Conservation (phyloP, 1,140 invertebrate genomes). For the Drosophila triauraria region DNA sequence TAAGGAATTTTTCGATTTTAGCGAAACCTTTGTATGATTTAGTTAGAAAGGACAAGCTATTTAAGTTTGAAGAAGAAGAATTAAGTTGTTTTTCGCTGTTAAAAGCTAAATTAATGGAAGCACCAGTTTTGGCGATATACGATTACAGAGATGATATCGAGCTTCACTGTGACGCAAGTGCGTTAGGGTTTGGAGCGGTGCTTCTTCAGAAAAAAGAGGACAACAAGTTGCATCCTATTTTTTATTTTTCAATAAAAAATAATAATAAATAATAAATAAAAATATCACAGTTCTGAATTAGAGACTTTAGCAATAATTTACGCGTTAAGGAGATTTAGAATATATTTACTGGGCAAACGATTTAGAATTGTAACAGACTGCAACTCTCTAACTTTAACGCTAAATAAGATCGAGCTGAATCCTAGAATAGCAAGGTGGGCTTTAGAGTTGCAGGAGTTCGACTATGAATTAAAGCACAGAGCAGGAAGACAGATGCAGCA, state of each 20-base stretch:
- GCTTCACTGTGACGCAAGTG: no score
- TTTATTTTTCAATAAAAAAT: neutral
- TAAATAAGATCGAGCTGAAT: no score
- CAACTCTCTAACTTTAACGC: no score
- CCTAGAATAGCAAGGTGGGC: no score
- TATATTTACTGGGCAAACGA: neutral
- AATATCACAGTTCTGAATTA: no score
- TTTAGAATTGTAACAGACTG: neutral
- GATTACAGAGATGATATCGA: neutral
- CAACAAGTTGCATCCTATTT: conserved; percentile 1
- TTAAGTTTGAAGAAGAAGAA: neutral
- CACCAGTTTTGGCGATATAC: neutral
- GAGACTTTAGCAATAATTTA: conserved; percentile 1
- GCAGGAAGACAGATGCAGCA: no score
- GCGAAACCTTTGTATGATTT: neutral
- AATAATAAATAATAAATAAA: no score
- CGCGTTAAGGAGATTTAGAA: neutral
- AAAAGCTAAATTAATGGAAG: no score
- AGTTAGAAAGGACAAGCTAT: neutral
- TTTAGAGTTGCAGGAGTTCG: no score
- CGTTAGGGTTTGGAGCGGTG: no score
- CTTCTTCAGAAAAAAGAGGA: neutral
- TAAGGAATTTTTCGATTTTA: conserved; percentile 1
- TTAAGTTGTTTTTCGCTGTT: no score
- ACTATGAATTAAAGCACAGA: no score